These are phyloP conservation scores for Disparrhopalites patrizii DNA, from an alignment of 2,888 invertebrate species.

Conservation along the genomic window DNA sequence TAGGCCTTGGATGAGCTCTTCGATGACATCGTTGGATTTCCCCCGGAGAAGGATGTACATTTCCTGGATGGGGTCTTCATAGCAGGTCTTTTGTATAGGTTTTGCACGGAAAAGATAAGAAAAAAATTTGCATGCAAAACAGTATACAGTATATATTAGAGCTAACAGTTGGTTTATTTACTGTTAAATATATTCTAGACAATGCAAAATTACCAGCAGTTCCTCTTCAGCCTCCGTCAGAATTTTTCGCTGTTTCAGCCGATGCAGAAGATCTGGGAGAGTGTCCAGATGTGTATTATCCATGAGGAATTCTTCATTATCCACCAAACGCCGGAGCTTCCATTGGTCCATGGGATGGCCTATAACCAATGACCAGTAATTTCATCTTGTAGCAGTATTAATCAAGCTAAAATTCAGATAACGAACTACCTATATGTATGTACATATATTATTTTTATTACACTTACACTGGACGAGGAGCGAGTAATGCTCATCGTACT, in stretches of 20 bases:
- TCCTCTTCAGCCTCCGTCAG: background rate
- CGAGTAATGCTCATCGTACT: constrained; percentile 4
- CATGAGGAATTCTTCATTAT: constrained; percentile 3
- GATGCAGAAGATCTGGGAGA: background rate
- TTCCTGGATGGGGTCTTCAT: constrained; percentile 16
- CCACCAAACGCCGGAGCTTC: background rate
- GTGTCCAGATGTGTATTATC: background rate
- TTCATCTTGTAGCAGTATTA: no score
- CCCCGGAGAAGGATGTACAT: constrained; percentile 20
- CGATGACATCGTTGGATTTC: background rate
- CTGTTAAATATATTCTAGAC: background rate
- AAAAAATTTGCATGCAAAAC: background rate
- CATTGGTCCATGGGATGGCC: constrained; percentile 16
- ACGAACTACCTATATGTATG: no score
- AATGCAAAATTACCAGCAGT: background rate
- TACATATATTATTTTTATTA: no score
- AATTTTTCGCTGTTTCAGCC: background rate
- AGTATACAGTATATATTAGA: background rate
- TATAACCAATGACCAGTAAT: no score
- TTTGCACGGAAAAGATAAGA: background rate
- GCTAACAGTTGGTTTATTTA: background rate
- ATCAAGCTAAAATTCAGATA: no score
- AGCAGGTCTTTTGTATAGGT: background rate
- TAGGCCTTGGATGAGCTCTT: constrained; percentile 3
- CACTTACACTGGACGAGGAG: constrained; percentile 8